These are phyloP conservation scores for Meteorus sp. DNA, from an alignment of 1,140 invertebrate species.

Conservation along the genomic window DNA sequence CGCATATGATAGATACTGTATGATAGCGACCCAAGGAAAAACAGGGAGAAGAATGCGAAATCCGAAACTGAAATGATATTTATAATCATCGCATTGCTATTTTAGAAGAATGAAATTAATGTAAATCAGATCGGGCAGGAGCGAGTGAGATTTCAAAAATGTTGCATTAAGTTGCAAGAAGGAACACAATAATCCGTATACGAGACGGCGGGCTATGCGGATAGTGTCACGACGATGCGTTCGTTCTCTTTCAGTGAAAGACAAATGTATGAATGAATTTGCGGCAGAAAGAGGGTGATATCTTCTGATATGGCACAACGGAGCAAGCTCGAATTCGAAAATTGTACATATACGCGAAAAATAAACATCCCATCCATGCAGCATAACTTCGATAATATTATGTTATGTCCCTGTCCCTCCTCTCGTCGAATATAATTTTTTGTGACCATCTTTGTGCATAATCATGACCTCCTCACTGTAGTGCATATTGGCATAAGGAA, in stretches of 20 bases:
- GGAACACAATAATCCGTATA: no score
- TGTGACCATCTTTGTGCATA: slow-evolving; percentile 59
- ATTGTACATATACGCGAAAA: slow-evolving; percentile 58
- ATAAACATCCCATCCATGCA: slow-evolving; percentile 33
- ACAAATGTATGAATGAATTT: slow-evolving; percentile 10
- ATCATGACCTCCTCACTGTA: slow-evolving; percentile 53
- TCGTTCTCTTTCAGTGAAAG: slow-evolving; percentile 48
- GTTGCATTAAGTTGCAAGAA: no score
- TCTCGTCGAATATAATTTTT: slow-evolving; percentile 16
- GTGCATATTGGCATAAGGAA: slow-evolving; percentile 20
- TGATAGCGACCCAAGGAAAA: not conserved
- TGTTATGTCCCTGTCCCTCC: slow-evolving; percentile 13
- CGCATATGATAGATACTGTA: slow-evolving; percentile 5
- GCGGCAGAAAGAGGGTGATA: slow-evolving; percentile 45
- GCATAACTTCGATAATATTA: slow-evolving; percentile 33
- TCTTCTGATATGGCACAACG: no score
- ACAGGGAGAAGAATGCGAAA: no score
- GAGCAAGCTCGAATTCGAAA: slow-evolving; percentile 58
- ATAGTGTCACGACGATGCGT: slow-evolving; percentile 36
- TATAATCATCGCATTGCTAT: no score
- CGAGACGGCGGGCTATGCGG: not conserved
- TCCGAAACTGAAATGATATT: no score
- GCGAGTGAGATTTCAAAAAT: no score
- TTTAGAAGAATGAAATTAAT: no score
- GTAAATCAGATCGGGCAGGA: no score